phyloP scores from a whole-genome alignment of 92 coral and sea anemone genomes.

The Paragorgia papillata region DNA sequence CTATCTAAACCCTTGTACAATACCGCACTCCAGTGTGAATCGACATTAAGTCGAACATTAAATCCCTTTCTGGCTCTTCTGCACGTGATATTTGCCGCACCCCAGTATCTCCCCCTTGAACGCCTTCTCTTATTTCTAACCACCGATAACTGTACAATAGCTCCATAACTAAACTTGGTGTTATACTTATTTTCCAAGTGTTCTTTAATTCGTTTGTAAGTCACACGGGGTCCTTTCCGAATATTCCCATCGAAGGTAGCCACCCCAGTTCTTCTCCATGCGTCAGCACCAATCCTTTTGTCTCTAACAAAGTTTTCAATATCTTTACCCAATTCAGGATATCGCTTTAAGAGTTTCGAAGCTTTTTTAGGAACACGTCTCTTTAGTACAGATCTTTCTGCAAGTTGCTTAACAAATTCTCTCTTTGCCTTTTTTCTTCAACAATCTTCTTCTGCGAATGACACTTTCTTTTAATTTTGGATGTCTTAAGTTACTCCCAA shows the following conservation, averaged over 20 bases:
- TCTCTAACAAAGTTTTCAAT: constrained; percentile 50
- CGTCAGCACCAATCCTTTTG: constrained; percentile 48
- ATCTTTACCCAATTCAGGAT: constrained; percentile 42
- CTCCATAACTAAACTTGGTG: constrained; percentile 59
- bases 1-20: constrained; percentile 48
- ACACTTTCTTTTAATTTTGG: no score
- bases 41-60: constrained; percentile 50
- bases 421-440: not conserved
- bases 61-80: constrained; percentile 62
- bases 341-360: constrained; percentile 12
- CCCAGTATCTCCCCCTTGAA: constrained; percentile 61
- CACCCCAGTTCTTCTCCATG: constrained; percentile 56
- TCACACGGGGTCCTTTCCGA: constrained; percentile 50
- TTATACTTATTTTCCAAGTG: constrained; percentile 47
- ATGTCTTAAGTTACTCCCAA: no score
- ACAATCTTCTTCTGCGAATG: no score
- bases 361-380: constrained; percentile 34
- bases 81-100: constrained; percentile 60
- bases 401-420: not conserved
- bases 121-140: constrained; percentile 49
- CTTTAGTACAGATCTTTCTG: constrained; percentile 43
- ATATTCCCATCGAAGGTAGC: constrained; percentile 50
- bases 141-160: constrained; percentile 57
- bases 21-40: constrained; percentile 56
- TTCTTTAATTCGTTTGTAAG: constrained; percentile 52